phyloP scores from a whole-genome alignment of 2,888 invertebrate species.

The Eupithecia abbreviata region DNA sequence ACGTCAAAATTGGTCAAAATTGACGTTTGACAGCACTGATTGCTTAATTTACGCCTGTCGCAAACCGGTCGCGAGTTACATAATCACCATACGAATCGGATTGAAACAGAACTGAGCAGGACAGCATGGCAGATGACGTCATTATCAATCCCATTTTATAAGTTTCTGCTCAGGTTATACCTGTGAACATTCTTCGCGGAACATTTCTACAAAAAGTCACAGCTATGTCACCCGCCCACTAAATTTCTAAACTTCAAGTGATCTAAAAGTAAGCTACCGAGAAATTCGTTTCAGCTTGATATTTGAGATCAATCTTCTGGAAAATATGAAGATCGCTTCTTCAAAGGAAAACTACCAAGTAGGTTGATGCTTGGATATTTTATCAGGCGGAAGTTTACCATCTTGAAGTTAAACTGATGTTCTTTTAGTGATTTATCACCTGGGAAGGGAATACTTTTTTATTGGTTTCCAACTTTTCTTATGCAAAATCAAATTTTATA shows the following conservation, averaged over 20 bases:
- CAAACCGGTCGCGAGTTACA: too few species aligned
- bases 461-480: background rate
- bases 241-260: background rate
- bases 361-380: slow-evolving; percentile 13
- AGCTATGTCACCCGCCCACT: background rate
- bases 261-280: slow-evolving; percentile 13
- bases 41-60: too few species aligned
- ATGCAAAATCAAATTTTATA: background rate
- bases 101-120: background rate
- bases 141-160: background rate
- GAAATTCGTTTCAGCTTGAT: slow-evolving; percentile 17
- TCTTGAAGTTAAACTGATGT: slow-evolving; percentile 6
- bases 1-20: too few species aligned
- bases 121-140: background rate
- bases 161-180: background rate
- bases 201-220: background rate
- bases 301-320: slow-evolving; percentile 31
- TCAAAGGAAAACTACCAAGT: slow-evolving; percentile 24
- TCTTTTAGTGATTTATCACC: slow-evolving; percentile 1
- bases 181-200: background rate
- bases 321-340: slow-evolving; percentile 26
- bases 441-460: background rate
- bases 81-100: background rate
- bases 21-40: too few species aligned
- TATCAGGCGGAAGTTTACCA: slow-evolving; percentile 14